These are phyloP conservation scores for Trachelus troglodyta DNA, from an alignment of 2,888 invertebrate species.

Conservation along the genomic window DNA sequence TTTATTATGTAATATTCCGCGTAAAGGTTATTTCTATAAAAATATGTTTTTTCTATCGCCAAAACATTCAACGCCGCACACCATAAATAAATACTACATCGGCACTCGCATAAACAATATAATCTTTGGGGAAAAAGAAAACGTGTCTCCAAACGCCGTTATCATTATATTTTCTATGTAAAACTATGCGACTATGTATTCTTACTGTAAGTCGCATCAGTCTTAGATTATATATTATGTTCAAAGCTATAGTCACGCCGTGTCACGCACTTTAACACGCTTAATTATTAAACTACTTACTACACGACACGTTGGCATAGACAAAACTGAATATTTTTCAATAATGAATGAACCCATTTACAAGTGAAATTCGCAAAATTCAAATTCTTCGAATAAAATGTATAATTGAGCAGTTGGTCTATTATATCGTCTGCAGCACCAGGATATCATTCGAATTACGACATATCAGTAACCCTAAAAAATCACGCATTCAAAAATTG, in stretches of 20 bases:
- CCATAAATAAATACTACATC: neutral
- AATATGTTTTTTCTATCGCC: neutral
- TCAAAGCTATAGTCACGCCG: neutral
- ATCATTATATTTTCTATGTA: neutral
- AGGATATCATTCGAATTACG: neutral
- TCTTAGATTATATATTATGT: neutral
- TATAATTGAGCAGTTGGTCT: neutral
- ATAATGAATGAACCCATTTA: neutral
- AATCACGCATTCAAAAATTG: neutral
- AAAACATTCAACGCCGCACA: neutral
- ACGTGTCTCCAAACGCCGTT: neutral
- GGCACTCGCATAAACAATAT: neutral
- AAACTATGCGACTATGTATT: neutral
- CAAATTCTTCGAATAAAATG: neutral
- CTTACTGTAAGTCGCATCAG: neutral
- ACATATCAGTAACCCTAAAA: neutral
- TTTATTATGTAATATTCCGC: neutral
- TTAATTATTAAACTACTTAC: neutral
- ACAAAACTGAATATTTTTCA: neutral
- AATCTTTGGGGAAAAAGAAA: neutral
- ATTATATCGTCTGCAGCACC: neutral
- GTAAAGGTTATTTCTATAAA: neutral
- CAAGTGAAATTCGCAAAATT: neutral
- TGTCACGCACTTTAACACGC: neutral
- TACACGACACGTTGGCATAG: neutral